Evolutionary conservation across 1,140 invertebrate genomes (phyloP).

Genomic region (Pseudobourletiella spinata): DNA sequence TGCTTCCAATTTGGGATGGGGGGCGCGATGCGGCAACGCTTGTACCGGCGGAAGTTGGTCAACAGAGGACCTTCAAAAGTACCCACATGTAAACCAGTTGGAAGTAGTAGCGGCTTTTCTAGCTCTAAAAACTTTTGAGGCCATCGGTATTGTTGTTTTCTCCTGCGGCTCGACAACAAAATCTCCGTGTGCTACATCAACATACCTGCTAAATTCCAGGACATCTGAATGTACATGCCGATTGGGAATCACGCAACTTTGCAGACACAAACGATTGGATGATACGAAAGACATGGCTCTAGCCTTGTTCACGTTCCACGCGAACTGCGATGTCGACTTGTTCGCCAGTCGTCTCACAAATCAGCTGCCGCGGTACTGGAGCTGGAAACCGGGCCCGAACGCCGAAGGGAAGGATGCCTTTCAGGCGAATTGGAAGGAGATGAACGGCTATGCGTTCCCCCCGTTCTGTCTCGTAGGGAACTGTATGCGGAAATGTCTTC

Average conservation of each 20-base stretch:
- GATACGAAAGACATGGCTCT: no score
- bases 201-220: no score
- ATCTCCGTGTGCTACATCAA: no score
- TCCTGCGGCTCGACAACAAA: no score
- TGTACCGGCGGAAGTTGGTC: not conserved
- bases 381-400: conserved; percentile 10
- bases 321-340: conserved; percentile 11
- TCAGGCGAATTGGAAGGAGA: not conserved
- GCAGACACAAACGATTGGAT: not conserved
- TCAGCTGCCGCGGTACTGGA: conserved; percentile 11
- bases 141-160: not conserved
- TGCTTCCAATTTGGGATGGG: not conserved
- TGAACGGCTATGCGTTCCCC: conserved; percentile 15
- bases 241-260: conserved; percentile 2
- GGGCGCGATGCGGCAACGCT: not conserved
- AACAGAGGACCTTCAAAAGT: not conserved
- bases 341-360: conserved; percentile 10
- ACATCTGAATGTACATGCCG: not conserved
- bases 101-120: not conserved
- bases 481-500: not conserved
- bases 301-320: not conserved
- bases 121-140: not conserved
- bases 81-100: not conserved
- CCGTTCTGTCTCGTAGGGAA: conserved; percentile 19
- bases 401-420: conserved; percentile 5